phyloP scores from a whole-genome alignment of 2,113 vertebrate species.

The Reinhardtius hippoglossoides region DNA sequence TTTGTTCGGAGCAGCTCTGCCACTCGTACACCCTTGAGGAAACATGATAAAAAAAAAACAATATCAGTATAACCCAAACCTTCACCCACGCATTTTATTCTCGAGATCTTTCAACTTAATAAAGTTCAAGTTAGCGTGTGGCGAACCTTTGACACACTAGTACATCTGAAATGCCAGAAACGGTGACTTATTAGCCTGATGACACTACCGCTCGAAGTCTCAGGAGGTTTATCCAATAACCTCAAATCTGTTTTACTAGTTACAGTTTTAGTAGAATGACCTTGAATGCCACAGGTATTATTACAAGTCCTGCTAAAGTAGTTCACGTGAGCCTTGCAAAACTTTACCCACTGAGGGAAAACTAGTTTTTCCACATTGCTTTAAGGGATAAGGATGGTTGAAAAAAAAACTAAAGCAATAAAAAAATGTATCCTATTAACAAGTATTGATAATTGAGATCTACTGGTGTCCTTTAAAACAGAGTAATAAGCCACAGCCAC shows the following conservation, averaged over 20 bases:
- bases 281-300: constrained; percentile 38
- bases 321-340: constrained; percentile 18
- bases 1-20: no score
- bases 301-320: constrained; percentile 43
- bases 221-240: constrained; percentile 46
- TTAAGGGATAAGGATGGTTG: neutral
- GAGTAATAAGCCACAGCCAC: neutral
- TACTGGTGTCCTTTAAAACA: no score
- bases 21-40: no score
- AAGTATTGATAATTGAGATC: no score
- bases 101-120: neutral
- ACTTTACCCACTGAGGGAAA: neutral
- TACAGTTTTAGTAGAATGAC: constrained; percentile 48
- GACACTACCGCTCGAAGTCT: constrained; percentile 28
- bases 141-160: neutral
- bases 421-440: no score
- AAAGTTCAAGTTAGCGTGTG: neutral
- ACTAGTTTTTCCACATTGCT: neutral
- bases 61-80: no score
- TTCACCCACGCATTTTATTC: neutral
- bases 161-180: constrained; percentile 20
- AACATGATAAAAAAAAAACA: no score
- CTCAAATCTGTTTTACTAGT: constrained; percentile 53
- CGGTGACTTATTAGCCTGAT: constrained; percentile 47
- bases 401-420: neutral